Evolutionary conservation across 2,888 invertebrate species (phyloP), one percentile per base, ranked within the genome.

Genomic region (Polydrusus cervinus): DNA sequence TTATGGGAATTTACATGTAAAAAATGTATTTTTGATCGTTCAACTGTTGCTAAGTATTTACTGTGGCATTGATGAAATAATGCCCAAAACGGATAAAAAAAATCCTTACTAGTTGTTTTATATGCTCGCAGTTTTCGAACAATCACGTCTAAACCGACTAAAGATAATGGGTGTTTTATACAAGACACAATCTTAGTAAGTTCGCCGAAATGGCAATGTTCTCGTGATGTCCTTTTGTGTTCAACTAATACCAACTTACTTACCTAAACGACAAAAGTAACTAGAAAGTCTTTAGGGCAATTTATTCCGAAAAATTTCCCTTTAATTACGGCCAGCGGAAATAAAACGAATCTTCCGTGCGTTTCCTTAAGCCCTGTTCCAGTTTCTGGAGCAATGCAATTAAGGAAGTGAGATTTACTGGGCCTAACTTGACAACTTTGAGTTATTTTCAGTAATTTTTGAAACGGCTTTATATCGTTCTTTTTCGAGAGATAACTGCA

Each of bases 291-390:
- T 53, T 75, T 51, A 62, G 13, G 65, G 64, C 55, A 60, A 73
- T 76, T 76, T 73, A 76, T 76, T 72, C 70, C 70, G 69, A 76
- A 74, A 74, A 74, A 74, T 74, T 69, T 70, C 69, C 65, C 70
- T 70, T 74, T 74, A 74, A 74, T 74, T 74, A 74, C 70, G 40
- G 51, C 60, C 49, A 70, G 65, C 66, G 70, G 74, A 70, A 74
- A 74, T 74, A 74, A 74, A 74, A 74, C 65, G 38, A 18, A 34
- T 49, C 65, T 40, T 13, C 34, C 60, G 74, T 74, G 74, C 70
- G 74, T 74, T 74, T 43, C 62, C 55, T 55, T 71, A 75, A 71
- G 71, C 55, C 65, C 55, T 57, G 49, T 72, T 60, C 71, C 75
- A 66, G 71, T 71, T 75, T 61, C 67, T 67, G 55, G 71, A 71